Percentiles rank a stretch among this genome's conserved stretches.
Evolutionary conservation across 1,140 invertebrate genomes (phyloP).

Genomic region (Brachionus sp.): DNA sequence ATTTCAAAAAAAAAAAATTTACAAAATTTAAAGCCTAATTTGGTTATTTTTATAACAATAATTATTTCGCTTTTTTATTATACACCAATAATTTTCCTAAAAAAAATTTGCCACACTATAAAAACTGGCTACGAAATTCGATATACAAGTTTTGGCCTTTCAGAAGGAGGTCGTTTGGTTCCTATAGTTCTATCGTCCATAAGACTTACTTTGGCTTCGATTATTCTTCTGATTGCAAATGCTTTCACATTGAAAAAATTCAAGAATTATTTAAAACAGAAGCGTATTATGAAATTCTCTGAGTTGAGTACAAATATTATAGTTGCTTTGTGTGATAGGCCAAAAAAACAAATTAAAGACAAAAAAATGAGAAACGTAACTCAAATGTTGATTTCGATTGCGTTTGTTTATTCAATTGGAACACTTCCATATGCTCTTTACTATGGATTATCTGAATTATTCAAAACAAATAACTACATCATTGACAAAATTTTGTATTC

Average conservation of each 20-base stretch:
- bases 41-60: background rate
- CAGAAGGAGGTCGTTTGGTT: background rate
- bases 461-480: background rate
- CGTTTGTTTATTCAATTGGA: background rate
- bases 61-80: background rate
- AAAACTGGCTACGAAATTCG: background rate
- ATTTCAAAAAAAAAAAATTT: background rate
- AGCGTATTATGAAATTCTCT: background rate
- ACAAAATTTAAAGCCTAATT: background rate
- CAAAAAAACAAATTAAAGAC: background rate
- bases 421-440: background rate
- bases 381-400: slow-evolving; percentile 10
- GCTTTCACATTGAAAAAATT: background rate
- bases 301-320: background rate
- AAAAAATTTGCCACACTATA: background rate
- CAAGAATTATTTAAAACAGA: background rate
- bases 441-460: slow-evolving; percentile 3
- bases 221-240: background rate
- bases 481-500: background rate
- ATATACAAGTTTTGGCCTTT: background rate
- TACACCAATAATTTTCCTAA: background rate
- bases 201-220: background rate
- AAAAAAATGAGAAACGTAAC: slow-evolving; percentile 9
- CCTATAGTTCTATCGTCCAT: background rate
- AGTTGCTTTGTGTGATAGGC: background rate